Percentiles rank a stretch among this genome's conserved stretches.
Conservation (phyloP, 2,797 vertebrate species). For the Microctenopoma lineatum region DNA sequence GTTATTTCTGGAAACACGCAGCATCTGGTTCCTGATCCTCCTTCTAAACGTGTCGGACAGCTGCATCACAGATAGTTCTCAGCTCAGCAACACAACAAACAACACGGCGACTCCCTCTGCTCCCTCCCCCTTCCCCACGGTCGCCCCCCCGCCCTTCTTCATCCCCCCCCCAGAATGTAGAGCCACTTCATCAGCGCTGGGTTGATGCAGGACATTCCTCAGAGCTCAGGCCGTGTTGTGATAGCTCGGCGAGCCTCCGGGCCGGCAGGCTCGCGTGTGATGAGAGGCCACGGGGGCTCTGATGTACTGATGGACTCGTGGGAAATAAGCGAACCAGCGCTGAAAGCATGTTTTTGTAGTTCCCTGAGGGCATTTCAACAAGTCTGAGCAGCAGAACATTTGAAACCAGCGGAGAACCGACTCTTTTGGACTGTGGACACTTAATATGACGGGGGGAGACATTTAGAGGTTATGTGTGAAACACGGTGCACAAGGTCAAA, state of each 20-base stretch:
- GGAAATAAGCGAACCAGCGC: constrained; percentile 29
- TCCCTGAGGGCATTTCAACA: constrained; percentile 10
- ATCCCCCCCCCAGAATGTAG: constrained; percentile 25
- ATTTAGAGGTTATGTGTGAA: neutral
- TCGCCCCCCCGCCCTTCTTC: constrained; percentile 2
- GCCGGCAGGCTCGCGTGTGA: constrained; percentile 27
- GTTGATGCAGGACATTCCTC: constrained; percentile 41
- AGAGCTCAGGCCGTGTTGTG: constrained; percentile 41
- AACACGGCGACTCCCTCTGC: constrained; percentile 17
- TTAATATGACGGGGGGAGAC: neutral
- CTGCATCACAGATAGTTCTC: constrained; percentile 4
- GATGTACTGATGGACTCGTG: constrained; percentile 23
- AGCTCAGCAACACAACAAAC: constrained; percentile 35
- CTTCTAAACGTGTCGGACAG: no score
- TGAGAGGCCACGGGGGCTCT: constrained; percentile 29
- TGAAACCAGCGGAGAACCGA: neutral
- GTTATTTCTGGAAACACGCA: no score
- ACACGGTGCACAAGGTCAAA: neutral
- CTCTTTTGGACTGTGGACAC: neutral
- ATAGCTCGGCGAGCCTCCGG: constrained; percentile 35
- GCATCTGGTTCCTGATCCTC: no score
- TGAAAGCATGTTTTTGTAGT: constrained; percentile 36
- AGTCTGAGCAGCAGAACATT: constrained; percentile 8
- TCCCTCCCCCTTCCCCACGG: constrained; percentile 1
- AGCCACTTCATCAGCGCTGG: constrained; percentile 27